These are phyloP conservation scores for Sialia sialis DNA, from an alignment of 2,113 vertebrate species.

Conservation along the genomic window DNA sequence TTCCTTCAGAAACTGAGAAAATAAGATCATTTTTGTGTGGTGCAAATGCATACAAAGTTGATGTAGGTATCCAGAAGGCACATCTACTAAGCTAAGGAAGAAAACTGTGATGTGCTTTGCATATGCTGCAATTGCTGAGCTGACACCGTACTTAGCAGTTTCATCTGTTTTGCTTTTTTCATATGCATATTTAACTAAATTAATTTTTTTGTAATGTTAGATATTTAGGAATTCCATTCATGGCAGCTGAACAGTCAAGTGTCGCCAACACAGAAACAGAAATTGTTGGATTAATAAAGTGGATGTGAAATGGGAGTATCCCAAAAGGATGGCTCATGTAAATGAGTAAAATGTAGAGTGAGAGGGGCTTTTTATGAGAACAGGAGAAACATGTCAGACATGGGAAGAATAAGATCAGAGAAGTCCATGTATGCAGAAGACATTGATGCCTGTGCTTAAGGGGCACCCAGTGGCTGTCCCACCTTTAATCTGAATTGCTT, in stretches of 20 bases:
- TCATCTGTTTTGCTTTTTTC: background rate
- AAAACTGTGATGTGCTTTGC: background rate
- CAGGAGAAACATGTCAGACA: background rate
- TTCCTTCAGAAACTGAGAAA: background rate
- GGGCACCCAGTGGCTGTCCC: background rate
- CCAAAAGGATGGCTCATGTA: background rate
- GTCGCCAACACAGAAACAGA: background rate
- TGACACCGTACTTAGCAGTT: background rate
- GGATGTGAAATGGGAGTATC: background rate
- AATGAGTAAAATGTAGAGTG: background rate
- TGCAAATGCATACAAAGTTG: background rate
- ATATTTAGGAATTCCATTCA: background rate
- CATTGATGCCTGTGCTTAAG: background rate
- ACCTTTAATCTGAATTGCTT: background rate
- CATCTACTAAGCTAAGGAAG: background rate
- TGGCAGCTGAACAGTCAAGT: background rate
- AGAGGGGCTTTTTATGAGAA: background rate
- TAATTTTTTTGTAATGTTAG: background rate
- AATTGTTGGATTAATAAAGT: background rate
- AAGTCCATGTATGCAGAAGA: background rate
- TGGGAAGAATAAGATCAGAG: background rate
- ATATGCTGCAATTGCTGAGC: background rate
- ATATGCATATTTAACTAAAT: background rate
- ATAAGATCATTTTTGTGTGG: background rate
- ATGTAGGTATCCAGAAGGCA: background rate